Percentiles rank a stretch among this genome's conserved stretches.
These are phyloP conservation scores for Antennarius striatus DNA, from an alignment of 2,113 vertebrate species.

Conservation along the genomic window DNA sequence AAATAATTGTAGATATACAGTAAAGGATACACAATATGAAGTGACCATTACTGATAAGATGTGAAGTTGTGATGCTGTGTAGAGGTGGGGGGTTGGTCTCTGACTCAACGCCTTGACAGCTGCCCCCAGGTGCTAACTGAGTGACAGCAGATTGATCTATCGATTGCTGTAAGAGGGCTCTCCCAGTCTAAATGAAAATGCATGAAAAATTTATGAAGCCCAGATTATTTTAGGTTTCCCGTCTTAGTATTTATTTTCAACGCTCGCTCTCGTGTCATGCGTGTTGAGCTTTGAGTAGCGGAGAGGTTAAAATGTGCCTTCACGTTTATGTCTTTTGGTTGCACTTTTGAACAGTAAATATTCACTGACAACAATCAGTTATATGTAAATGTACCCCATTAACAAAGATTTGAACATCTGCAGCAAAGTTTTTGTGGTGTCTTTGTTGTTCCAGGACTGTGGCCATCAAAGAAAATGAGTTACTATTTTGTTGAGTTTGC, in stretches of 20 bases:
- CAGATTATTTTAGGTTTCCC: conserved; percentile 82
- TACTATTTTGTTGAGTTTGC: not conserved
- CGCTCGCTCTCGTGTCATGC: conserved; percentile 19
- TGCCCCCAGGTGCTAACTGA: conserved; percentile 91
- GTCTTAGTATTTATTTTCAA: conserved; percentile 33
- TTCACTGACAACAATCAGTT: no score
- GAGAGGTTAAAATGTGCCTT: conserved; percentile 73
- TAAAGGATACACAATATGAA: conserved; percentile 3
- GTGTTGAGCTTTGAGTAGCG: conserved; percentile 40
- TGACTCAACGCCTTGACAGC: conserved; percentile 78
- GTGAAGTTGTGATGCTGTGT: conserved; percentile 25
- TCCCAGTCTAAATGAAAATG: conserved; percentile 93
- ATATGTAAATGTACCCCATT: not conserved
- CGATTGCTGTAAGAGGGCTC: conserved; percentile 91
- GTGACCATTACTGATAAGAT: conserved; percentile 11
- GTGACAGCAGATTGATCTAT: conserved; percentile 97
- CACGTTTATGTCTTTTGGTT: no score
- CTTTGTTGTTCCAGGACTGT: conserved; percentile 9
- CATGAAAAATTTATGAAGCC: conserved; percentile 99
- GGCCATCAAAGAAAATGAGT: not conserved
- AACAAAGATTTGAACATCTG: not conserved
- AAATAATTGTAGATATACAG: not conserved
- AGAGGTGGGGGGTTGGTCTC: conserved; percentile 39
- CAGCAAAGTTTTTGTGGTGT: not conserved
- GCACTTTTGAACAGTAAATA: no score